Conservation (phyloP, 2,888 invertebrate species). For the Coremacera marginata region DNA sequence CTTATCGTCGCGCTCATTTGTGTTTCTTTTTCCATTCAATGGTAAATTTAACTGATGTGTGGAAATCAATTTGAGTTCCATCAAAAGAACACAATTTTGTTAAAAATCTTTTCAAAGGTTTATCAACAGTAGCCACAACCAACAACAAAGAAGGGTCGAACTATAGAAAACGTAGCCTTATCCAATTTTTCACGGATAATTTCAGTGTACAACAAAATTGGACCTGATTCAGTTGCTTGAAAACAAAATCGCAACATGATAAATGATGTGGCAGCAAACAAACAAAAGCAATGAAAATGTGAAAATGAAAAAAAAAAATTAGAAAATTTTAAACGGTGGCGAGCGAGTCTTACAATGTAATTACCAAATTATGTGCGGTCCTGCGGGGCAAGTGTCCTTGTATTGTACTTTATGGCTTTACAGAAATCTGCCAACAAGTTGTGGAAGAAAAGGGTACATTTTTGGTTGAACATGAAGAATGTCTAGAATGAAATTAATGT, state of each 20-base stretch:
- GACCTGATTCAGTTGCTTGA: neutral
- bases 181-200: slow-evolving; percentile 34
- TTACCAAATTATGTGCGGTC: slow-evolving; percentile 43
- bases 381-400: slow-evolving; percentile 1
- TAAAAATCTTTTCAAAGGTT: neutral
- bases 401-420: neutral
- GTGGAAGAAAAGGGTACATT: slow-evolving; percentile 6
- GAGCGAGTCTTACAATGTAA: slow-evolving; percentile 27
- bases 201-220: slow-evolving; percentile 24
- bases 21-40: neutral
- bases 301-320: slow-evolving; percentile 2
- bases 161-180: slow-evolving; percentile 1
- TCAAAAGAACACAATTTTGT: slow-evolving; percentile 7
- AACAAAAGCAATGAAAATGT: slow-evolving; percentile 12
- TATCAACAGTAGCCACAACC: slow-evolving; percentile 4
- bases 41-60: slow-evolving; percentile 29
- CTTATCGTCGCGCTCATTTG: slow-evolving; percentile 6
- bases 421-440: neutral
- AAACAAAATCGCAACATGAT: slow-evolving; percentile 34
- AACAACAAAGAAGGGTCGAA: neutral
- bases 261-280: slow-evolving; percentile 30
- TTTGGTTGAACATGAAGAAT: slow-evolving; percentile 10
- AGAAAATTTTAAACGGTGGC: slow-evolving; percentile 29
- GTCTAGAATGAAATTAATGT: slow-evolving; percentile 25
- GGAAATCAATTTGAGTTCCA: slow-evolving; percentile 35